A percentile compares a stretch with the other conserved stretches of the same genome.
These are phyloP conservation scores for Centropristis striata DNA, from an alignment of 2,113 vertebrate genomes.

Conservation along the genomic window DNA sequence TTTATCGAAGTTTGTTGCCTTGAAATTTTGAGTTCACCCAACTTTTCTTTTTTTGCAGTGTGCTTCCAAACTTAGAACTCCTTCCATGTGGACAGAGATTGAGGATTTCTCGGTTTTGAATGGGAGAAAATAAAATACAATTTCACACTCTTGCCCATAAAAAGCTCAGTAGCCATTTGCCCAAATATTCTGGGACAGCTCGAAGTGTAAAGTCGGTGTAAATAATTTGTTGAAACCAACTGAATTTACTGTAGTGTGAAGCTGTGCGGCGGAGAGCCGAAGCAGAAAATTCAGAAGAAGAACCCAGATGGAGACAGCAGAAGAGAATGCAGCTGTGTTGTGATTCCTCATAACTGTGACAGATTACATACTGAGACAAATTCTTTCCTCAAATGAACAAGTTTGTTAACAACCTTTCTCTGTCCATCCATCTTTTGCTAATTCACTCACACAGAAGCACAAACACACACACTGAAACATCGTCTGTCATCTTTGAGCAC, in stretches of 20 bases:
- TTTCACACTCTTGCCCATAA: not conserved
- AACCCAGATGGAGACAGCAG: constrained; percentile 45
- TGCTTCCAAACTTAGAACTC: not conserved
- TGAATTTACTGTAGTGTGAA: not conserved
- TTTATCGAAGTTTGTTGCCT: no score
- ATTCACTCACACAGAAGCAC: constrained; percentile 13
- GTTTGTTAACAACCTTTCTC: constrained; percentile 5
- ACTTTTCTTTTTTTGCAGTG: no score
- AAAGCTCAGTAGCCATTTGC: not conserved
- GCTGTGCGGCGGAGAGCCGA: not conserved
- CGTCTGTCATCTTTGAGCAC: constrained; percentile 7
- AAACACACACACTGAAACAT: not conserved
- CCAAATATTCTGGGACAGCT: not conserved
- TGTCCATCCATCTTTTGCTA: constrained; percentile 25
- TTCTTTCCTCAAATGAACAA: constrained; percentile 17
- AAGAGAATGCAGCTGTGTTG: constrained; percentile 45
- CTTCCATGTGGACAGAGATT: not conserved
- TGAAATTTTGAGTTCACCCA: no score
- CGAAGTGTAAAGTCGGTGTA: not conserved
- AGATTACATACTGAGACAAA: constrained; percentile 31
- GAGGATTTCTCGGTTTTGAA: not conserved
- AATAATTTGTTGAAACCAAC: not conserved
- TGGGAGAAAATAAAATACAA: not conserved
- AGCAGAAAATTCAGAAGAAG: not conserved
- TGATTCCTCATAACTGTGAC: constrained; percentile 27